Percentiles rank a stretch among this genome's conserved stretches.
Conservation (phyloP, 2,888 invertebrate genomes). For the Xestia sexstrigata region DNA sequence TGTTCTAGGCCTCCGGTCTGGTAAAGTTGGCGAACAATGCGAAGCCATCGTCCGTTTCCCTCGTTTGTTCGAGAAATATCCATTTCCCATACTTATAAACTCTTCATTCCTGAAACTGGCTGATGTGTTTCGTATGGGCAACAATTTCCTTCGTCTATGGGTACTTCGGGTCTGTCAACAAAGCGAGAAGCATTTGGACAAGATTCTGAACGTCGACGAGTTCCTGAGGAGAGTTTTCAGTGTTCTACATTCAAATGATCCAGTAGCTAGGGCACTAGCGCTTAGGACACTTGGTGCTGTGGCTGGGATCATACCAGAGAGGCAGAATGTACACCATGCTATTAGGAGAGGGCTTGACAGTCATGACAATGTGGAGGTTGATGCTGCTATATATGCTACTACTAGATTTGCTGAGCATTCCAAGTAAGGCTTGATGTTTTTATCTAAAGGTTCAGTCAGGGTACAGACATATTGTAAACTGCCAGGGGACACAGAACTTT, state of each 20-base stretch:
- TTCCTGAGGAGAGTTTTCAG: constrained; percentile 96
- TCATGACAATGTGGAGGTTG: constrained; percentile 98
- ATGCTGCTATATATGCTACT: constrained; percentile 98
- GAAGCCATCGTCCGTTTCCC: constrained; percentile 99
- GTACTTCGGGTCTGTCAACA: constrained; percentile 98
- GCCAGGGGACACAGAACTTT: not conserved
- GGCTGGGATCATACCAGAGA: constrained; percentile 97
- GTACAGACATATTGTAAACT: not conserved
- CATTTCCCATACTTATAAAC: constrained; percentile 99
- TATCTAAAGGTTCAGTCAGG: not conserved
- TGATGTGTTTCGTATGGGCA: constrained; percentile 97
- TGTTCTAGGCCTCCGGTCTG: constrained; percentile 95
- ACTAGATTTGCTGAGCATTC: constrained; percentile 98
- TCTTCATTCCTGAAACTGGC: constrained; percentile 98
- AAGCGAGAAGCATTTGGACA: constrained; percentile 98
- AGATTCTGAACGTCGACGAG: constrained; percentile 98
- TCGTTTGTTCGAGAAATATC: constrained; percentile 98
- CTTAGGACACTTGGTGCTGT: constrained; percentile 97
- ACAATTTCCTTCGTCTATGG: constrained; percentile 97
- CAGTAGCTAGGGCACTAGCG: constrained; percentile 97
- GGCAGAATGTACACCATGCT: constrained; percentile 98
- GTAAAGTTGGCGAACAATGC: constrained; percentile 98
- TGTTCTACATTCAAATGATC: constrained; percentile 99
- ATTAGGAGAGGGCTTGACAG: constrained; percentile 98
- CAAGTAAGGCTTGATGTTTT: constrained; percentile 89